These are phyloP conservation scores for Gymnorhina tibicen DNA, from an alignment of 2,113 vertebrate genomes.

Conservation along the genomic window DNA sequence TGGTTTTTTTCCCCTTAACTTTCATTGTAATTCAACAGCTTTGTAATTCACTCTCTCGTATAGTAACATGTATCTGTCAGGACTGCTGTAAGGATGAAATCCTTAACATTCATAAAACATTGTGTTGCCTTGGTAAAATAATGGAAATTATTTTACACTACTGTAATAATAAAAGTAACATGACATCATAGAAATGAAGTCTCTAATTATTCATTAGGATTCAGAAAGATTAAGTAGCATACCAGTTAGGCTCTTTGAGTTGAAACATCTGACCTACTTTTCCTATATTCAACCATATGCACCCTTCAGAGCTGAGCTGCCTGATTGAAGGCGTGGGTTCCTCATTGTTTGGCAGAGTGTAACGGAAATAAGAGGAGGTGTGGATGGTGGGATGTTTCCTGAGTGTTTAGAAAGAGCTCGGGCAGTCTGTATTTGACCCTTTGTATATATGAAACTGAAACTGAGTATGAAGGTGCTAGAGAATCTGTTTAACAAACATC, in stretches of 20 bases:
- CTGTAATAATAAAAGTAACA: background rate
- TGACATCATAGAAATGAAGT: background rate
- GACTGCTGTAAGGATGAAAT: background rate
- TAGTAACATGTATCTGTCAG: background rate
- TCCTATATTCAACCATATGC: background rate
- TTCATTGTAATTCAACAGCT: background rate
- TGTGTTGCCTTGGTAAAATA: background rate
- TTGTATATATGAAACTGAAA: background rate
- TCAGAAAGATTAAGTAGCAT: background rate
- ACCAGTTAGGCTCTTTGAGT: background rate
- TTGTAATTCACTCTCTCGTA: background rate
- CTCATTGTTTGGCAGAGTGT: background rate
- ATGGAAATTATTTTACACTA: background rate
- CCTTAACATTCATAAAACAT: background rate
- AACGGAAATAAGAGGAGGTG: background rate
- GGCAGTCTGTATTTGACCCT: background rate
- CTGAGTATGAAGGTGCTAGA: background rate
- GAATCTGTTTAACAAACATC: background rate
- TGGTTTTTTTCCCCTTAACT: rapidly evolving
- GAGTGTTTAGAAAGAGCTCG: background rate
- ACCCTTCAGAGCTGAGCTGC: background rate
- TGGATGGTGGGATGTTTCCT: background rate
- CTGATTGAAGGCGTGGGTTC: background rate
- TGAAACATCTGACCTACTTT: background rate
- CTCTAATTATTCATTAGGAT: background rate